A percentile compares a stretch with the other conserved stretches of the same genome.
Evolutionary conservation across 2,113 vertebrate species (phyloP).

Genomic region (Antechinus flavipes): DNA sequence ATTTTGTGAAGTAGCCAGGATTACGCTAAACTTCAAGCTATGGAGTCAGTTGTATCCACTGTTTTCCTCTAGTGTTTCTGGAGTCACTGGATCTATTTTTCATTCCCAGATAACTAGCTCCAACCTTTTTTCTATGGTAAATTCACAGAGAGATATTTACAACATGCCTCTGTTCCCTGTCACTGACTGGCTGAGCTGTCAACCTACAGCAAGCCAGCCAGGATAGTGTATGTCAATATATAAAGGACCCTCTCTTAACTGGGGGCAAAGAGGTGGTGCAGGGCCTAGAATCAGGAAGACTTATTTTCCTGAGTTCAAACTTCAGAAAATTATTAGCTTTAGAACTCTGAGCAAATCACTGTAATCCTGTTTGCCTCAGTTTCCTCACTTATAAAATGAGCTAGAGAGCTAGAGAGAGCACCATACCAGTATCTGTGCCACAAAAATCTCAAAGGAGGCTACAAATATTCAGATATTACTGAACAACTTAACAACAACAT

Average conservation of each 20-base stretch:
- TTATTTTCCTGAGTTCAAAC: no score
- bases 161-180: background rate
- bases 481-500: no score
- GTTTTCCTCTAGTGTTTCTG: background rate
- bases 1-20: background rate
- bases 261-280: no score
- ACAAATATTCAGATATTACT: no score
- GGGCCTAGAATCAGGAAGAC: no score
- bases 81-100: background rate
- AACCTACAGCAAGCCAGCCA: background rate
- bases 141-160: background rate
- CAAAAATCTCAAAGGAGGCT: no score
- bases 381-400: no score
- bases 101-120: background rate
- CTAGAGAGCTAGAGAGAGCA: no score
- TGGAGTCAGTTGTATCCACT: background rate
- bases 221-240: background rate
- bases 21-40: background rate
- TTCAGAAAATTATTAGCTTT: no score
- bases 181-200: background rate
- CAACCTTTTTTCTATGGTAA: background rate
- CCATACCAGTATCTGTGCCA: no score
- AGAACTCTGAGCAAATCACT: no score
- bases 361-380: no score
- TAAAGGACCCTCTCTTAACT: background rate